A percentile compares a stretch with the other conserved stretches of the same genome.
phyloP scores from a whole-genome alignment of 1,140 invertebrate genomes.

The Aphaenogaster rudis region DNA sequence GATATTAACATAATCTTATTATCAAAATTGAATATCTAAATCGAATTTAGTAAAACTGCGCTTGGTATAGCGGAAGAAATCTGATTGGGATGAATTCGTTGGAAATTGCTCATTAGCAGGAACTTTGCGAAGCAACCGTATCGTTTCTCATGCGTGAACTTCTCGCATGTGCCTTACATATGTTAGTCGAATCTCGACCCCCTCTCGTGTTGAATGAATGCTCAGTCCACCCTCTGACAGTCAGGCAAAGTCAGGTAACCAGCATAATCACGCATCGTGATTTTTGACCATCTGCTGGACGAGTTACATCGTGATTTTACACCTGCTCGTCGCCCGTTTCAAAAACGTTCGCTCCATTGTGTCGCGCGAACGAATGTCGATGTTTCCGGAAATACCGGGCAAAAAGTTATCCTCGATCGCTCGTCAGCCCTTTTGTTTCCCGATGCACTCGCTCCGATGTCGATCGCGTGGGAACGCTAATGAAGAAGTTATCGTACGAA shows the following conservation, averaged over 20 bases:
- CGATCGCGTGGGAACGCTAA: constrained; percentile 58
- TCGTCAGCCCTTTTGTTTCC: constrained; percentile 60
- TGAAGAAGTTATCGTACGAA: constrained; percentile 57
- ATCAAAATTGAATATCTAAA: neutral
- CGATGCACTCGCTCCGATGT: constrained; percentile 17
- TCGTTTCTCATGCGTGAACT: constrained; percentile 74
- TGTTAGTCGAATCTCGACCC: constrained; percentile 45
- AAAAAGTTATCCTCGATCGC: constrained; percentile 11
- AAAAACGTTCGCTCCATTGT: constrained; percentile 23
- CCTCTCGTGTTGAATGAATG: constrained; percentile 8
- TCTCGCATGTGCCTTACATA: constrained; percentile 35
- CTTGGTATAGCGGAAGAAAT: neutral
- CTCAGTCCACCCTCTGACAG: constrained; percentile 17
- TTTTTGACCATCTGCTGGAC: constrained; percentile 79
- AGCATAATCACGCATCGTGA: constrained; percentile 72
- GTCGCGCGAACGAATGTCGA: neutral
- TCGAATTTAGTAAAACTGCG: neutral
- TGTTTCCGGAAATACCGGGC: constrained; percentile 30
- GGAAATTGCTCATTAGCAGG: constrained; percentile 38
- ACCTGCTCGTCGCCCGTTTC: constrained; percentile 64
- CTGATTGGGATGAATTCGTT: constrained; percentile 4
- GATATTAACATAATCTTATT: neutral
- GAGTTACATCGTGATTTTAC: constrained; percentile 71
- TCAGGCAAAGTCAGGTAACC: constrained; percentile 66
- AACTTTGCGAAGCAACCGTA: constrained; percentile 1